These are phyloP conservation scores for Cyclophora albipunctata DNA, from an alignment of 2,888 invertebrate genomes.

Conservation along the genomic window DNA sequence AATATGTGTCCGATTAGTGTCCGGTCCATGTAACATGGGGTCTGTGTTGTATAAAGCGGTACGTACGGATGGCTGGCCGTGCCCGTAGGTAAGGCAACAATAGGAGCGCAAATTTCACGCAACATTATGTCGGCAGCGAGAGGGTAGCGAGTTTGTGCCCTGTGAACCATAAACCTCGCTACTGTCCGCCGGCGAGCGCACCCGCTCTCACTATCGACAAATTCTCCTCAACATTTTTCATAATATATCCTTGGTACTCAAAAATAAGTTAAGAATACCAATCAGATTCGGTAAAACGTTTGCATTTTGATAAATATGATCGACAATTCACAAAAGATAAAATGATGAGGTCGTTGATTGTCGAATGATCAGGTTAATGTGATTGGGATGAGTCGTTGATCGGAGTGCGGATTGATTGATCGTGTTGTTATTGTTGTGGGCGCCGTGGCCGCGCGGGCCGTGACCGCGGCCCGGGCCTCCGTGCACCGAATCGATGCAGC, in stretches of 20 bases:
- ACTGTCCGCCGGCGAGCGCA: neutral
- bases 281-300: too few species aligned
- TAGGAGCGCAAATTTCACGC: conserved; percentile 66
- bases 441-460: neutral
- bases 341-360: too few species aligned
- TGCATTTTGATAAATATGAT: too few species aligned
- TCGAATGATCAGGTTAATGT: too few species aligned
- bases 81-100: conserved; percentile 42
- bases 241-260: too few species aligned
- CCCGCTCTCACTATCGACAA: neutral
- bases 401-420: neutral
- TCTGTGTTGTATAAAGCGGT: conserved; percentile 10
- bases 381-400: too few species aligned
- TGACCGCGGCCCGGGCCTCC: neutral
- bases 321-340: too few species aligned
- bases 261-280: too few species aligned
- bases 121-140: conserved; percentile 54
- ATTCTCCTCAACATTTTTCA: too few species aligned
- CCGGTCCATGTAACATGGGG: conserved; percentile 6
- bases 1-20: conserved; percentile 4
- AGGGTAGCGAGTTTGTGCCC: conserved; percentile 11
- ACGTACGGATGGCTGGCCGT: conserved; percentile 12
- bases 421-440: neutral
- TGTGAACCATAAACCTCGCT: conserved; percentile 14
- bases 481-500: conserved; percentile 3